A percentile compares a stretch with the other conserved stretches of the same genome.
These are phyloP conservation scores for Ovibos moschatus DNA, from an alignment of 2,113 vertebrate genomes.

Conservation along the genomic window DNA sequence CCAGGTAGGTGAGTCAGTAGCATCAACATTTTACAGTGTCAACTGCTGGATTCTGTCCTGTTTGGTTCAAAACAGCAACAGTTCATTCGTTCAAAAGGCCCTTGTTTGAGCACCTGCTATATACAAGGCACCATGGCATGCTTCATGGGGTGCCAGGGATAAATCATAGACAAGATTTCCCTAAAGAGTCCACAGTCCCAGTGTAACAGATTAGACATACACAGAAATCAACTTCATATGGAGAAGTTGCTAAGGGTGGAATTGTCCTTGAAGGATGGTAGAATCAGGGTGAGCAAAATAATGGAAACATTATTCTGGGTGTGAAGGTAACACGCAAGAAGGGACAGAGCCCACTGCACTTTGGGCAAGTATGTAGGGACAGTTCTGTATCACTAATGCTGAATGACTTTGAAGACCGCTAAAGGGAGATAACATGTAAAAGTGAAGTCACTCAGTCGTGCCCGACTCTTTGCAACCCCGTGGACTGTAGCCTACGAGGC, in stretches of 20 bases:
- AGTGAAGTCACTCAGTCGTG: too few species aligned
- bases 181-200: neutral
- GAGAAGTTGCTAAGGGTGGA: neutral
- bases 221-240: neutral
- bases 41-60: constrained; percentile 2
- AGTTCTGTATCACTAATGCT: neutral
- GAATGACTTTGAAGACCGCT: neutral
- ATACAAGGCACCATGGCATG: neutral
- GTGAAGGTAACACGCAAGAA: neutral
- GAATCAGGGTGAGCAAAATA: neutral
- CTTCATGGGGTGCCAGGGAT: neutral
- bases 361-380: neutral
- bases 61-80: neutral
- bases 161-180: neutral
- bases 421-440: neutral
- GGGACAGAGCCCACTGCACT: neutral
- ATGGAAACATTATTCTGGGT: neutral
- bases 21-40: constrained; percentile 19
- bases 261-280: neutral
- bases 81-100: neutral
- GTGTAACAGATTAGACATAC: neutral
- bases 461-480: accelerated
- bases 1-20: constrained; percentile 27
- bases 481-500: too few species aligned
- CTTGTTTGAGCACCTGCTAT: neutral